Conservation (phyloP, 2,797 vertebrate genomes). For the Chaetodon trifasciatus region DNA sequence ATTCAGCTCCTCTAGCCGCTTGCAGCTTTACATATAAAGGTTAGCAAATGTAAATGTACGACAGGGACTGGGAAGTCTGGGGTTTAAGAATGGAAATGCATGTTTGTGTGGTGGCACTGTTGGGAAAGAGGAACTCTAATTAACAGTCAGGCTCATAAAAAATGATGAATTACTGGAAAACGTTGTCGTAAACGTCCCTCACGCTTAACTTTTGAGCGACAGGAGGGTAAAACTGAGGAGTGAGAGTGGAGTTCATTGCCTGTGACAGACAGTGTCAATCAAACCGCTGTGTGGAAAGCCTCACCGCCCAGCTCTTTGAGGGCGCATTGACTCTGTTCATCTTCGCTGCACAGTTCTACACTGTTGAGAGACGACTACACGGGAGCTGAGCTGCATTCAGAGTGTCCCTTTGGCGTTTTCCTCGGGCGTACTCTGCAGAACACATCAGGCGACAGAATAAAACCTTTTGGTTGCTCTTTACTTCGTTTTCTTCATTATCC, state of each 20-base stretch:
- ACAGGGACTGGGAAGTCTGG: conserved; percentile 51
- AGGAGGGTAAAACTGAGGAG: neutral
- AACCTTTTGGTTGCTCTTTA: neutral
- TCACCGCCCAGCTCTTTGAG: conserved; percentile 71
- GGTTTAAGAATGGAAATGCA: conserved; percentile 60
- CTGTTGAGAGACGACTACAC: conserved; percentile 17
- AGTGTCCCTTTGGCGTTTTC: neutral
- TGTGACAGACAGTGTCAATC: conserved; percentile 74
- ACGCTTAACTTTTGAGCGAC: neutral
- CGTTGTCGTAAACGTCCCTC: neutral
- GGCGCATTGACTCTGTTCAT: conserved; percentile 64
- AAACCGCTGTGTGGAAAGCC: conserved; percentile 67
- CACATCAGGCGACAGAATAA: neutral
- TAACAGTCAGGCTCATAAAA: conserved; percentile 44
- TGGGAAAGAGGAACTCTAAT: conserved; percentile 27
- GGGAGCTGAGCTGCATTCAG: conserved; percentile 29
- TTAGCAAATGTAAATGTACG: conserved; percentile 70
- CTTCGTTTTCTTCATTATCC: neutral
- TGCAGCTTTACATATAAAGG: conserved; percentile 75
- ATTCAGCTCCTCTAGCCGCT: conserved; percentile 61
- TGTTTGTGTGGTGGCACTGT: conserved; percentile 46
- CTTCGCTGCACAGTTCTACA: conserved; percentile 54
- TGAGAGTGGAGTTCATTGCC: conserved; percentile 63
- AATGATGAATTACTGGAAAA: conserved; percentile 37
- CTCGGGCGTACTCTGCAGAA: neutral